A percentile compares a stretch with the other conserved stretches of the same genome.
phyloP scores from a whole-genome alignment of 2,888 invertebrate species.

The Dione vanillae region DNA sequence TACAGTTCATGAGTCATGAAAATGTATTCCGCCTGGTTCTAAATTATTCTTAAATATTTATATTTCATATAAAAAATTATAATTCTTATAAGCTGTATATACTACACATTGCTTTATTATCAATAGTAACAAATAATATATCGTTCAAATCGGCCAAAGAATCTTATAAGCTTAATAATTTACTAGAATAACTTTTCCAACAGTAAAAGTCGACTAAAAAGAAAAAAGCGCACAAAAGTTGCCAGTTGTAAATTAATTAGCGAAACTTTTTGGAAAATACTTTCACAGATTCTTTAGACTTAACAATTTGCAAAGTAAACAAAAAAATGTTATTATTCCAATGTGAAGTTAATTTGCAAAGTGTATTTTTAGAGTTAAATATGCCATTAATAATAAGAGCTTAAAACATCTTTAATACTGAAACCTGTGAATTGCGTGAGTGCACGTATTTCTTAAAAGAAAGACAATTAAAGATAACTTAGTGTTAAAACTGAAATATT shows the following conservation, averaged over 20 bases:
- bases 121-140: neutral
- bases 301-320: conserved; percentile 38
- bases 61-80: too few relatives aligned
- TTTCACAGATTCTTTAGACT: conserved; percentile 32
- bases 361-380: conserved; percentile 43
- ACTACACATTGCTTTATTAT: neutral
- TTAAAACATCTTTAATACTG: conserved; percentile 11
- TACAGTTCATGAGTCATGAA: too few relatives aligned
- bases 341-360: conserved; percentile 49
- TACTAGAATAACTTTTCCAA: neutral
- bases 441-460: neutral
- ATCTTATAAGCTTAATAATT: neutral
- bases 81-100: neutral
- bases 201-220: neutral
- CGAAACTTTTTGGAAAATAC: conserved; percentile 27
- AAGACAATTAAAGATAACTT: neutral
- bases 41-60: too few relatives aligned
- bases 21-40: too few relatives aligned
- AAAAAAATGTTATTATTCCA: conserved; percentile 46
- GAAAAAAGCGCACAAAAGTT: conserved; percentile 12
- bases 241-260: conserved; percentile 35
- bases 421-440: neutral
- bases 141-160: neutral
- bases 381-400: conserved; percentile 28
- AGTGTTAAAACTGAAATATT: neutral